A percentile compares a stretch with the other conserved stretches of the same genome.
Conservation (phyloP, 2,888 invertebrate genomes). For the Harpalus rubripes region DNA sequence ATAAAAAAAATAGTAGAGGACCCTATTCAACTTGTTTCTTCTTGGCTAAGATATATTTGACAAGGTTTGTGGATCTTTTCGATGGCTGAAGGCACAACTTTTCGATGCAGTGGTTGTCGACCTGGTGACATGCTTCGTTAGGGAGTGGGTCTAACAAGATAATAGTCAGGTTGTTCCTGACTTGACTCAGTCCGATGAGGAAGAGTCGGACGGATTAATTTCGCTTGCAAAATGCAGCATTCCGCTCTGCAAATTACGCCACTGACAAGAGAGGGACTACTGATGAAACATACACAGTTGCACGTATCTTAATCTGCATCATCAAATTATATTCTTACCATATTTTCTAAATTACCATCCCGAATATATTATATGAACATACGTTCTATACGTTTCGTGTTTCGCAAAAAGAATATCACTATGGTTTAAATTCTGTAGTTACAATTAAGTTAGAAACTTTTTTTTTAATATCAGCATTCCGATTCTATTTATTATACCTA, state of each 20-base stretch:
- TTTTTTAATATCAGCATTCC: too few relatives aligned
- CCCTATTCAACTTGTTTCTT: too few relatives aligned
- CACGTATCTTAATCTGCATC: constrained; percentile 14
- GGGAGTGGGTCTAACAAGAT: constrained; percentile 34
- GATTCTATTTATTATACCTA: too few relatives aligned
- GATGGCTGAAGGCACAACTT: too few relatives aligned
- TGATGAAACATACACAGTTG: constrained; percentile 17
- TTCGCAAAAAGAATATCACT: too few relatives aligned
- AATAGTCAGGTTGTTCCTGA: constrained; percentile 53
- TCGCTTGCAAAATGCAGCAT: constrained; percentile 16
- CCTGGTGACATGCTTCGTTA: too few relatives aligned
- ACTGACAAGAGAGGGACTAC: constrained; percentile 9
- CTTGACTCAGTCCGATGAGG: constrained; percentile 23
- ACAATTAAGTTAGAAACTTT: too few relatives aligned
- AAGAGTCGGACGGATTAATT: constrained; percentile 42
- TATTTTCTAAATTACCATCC: background rate
- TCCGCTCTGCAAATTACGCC: constrained; percentile 17
- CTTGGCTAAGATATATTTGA: too few relatives aligned
- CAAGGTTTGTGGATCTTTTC: too few relatives aligned
- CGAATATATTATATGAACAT: background rate
- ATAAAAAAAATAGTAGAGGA: too few relatives aligned
- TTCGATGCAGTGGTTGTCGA: too few relatives aligned
- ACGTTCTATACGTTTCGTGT: background rate
- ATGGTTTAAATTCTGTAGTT: too few relatives aligned
- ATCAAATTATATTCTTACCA: background rate